Base-by-base conservation (phyloP, 2,113 vertebrate species). In the Notothenia coriiceps region DNA sequence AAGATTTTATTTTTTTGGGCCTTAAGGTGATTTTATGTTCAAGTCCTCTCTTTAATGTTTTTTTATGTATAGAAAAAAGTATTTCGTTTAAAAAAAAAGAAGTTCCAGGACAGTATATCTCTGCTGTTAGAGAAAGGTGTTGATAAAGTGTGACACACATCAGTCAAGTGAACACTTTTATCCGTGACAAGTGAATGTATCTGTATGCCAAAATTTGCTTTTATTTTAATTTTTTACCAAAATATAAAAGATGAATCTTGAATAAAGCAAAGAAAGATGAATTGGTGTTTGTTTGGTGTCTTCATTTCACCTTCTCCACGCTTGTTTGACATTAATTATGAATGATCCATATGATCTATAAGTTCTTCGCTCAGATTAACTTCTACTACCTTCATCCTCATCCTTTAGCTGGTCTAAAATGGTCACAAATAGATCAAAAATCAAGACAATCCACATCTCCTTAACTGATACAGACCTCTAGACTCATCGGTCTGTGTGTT, bases 161-260 rank as follows among this genome's bases (percentile, higher is more conserved):
- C 25, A 57, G 89, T 90, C 76, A 79, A 80, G 69, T 54, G 71
- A 87, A 88, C 91, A 89, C 87, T 63, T 86, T 87, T 89, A 91
- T 93, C 93, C 67, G 86, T 95, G 97, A 97, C 96, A 91, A 93
- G 93, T 97, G 97, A 97, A 97, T 97, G 97, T 98, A 96, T 95
- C 93, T 88, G 94, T 96, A 91, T 89, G 94, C 95, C 95, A 96
- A 96, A 95, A 95, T 89, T 92, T 86, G 82, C 86, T 92, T 90
- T 89, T 89, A 84, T 85, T 90, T 93, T 93, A 91, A 82, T 83
- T 91, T 90, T 91, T 89, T 90, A 88, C 70, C 83, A 87, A 92
- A 92, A 83, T 46, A 71, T 70, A 51, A 80, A 80, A 87, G 62
- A 81, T 18, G 61, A 80, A 82, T 86, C 88, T 88, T 22, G 17